Evolutionary conservation across 1,140 invertebrate species (phyloP).

Genomic region (Ruditapes philippinarum): DNA sequence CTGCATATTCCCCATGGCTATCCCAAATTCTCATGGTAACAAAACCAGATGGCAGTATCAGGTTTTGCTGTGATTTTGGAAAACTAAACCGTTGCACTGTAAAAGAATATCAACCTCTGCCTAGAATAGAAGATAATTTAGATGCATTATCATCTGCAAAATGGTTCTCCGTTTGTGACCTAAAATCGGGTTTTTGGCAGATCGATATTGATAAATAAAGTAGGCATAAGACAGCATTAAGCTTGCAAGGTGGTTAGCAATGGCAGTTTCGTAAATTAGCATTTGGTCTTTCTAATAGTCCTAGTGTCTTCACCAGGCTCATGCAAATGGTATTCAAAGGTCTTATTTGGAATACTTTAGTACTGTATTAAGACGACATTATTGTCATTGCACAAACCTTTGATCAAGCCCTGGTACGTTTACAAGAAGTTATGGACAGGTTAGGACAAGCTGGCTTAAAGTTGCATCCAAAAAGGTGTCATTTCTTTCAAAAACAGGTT

Average conservation of each 20-base stretch:
- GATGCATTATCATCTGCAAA: neutral
- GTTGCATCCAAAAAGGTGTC: slow-evolving; percentile 5
- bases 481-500: slow-evolving; percentile 19
- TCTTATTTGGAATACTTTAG: neutral
- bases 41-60: slow-evolving; percentile 86
- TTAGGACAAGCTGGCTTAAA: neutral
- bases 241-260: neutral
- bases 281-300: slow-evolving; percentile 6
- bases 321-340: neutral
- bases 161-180: neutral
- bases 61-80: slow-evolving; percentile 88
- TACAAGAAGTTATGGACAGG: neutral
- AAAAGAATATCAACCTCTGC: slow-evolving; percentile 52
- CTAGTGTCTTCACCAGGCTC: neutral
- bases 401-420: neutral
- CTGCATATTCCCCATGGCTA: slow-evolving; percentile 86
- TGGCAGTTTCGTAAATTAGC: neutral
- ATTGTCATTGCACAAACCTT: neutral
- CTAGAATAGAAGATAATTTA: slow-evolving; percentile 41
- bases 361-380: slow-evolving; percentile 2
- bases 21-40: slow-evolving; percentile 87
- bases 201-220: neutral
- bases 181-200: neutral
- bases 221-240: neutral
- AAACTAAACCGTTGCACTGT: slow-evolving; percentile 62